Conservation (phyloP, 2,113 vertebrate species). For the Jaculus jaculus region DNA sequence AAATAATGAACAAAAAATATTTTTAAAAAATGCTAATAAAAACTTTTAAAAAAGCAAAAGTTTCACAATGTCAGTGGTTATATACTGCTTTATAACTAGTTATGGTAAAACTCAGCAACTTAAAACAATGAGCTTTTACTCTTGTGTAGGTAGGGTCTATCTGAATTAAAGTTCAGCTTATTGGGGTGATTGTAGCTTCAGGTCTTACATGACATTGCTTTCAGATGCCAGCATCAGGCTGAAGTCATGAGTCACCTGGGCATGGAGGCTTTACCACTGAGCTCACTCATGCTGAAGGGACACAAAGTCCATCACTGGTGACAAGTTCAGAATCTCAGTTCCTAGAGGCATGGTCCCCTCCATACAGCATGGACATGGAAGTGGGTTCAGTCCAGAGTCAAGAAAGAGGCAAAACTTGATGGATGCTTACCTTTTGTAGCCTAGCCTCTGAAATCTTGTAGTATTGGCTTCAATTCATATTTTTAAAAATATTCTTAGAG, state of each 20-base stretch:
- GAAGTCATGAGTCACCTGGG: background rate
- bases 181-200: background rate
- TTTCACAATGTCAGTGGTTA: background rate
- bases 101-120: background rate
- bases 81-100: background rate
- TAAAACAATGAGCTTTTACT: background rate
- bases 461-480: too few species aligned
- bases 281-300: background rate
- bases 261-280: background rate
- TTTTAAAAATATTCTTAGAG: too few species aligned
- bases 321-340: background rate
- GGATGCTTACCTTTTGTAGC: background rate
- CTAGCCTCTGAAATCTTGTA: background rate
- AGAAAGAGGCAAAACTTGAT: background rate
- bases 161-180: background rate
- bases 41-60: too few species aligned
- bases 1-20: too few species aligned
- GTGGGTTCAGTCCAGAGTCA: background rate
- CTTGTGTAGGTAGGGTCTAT: background rate
- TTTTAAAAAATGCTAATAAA: too few species aligned
- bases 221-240: background rate
- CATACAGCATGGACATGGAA: background rate
- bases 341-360: background rate
- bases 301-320: background rate
- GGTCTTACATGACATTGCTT: background rate